phyloP scores from a whole-genome alignment of 1,140 invertebrate genomes.

The Ooceraea biroi region DNA sequence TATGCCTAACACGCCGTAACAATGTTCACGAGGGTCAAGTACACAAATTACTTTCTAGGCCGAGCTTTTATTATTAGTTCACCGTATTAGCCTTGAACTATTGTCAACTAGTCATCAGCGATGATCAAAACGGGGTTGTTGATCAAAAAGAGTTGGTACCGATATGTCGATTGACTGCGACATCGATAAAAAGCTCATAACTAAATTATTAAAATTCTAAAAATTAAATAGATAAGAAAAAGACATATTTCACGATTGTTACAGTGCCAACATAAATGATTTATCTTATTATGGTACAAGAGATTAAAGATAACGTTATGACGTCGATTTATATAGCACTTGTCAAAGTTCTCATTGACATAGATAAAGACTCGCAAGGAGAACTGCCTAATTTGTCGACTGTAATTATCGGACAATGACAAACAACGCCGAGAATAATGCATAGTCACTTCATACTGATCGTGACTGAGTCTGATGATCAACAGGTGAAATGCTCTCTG shows the following conservation, averaged over 20 bases:
- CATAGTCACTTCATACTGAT: conserved; percentile 60
- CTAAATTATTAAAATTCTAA: not conserved
- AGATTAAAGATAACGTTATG: too few species aligned
- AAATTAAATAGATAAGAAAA: not conserved
- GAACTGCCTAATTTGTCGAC: conserved; percentile 13
- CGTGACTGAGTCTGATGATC: conserved; percentile 42
- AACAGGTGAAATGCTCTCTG: conserved; percentile 66
- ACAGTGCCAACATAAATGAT: not conserved
- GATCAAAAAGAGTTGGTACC: not conserved
- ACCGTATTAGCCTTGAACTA: not conserved
- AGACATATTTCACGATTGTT: not conserved
- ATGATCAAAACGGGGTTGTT: not conserved
- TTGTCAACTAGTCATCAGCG: not conserved
- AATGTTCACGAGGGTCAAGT: conserved; percentile 5
- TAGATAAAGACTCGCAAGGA: conserved; percentile 13
- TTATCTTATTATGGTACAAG: not conserved
- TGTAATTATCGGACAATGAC: conserved; percentile 19
- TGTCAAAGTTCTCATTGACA: not conserved
- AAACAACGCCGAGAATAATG: conserved; percentile 51
- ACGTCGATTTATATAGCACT: not conserved
- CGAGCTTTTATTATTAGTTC: conserved; percentile 10
- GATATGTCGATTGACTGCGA: not conserved
- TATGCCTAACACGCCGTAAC: not conserved
- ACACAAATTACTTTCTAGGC: conserved; percentile 2
- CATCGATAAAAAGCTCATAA: not conserved